Evolutionary conservation across 53 echinoderm and acorn worm genomes (phyloP), one percentile per base, ranked within the genome.

Genomic region (Henricia sp.): DNA sequence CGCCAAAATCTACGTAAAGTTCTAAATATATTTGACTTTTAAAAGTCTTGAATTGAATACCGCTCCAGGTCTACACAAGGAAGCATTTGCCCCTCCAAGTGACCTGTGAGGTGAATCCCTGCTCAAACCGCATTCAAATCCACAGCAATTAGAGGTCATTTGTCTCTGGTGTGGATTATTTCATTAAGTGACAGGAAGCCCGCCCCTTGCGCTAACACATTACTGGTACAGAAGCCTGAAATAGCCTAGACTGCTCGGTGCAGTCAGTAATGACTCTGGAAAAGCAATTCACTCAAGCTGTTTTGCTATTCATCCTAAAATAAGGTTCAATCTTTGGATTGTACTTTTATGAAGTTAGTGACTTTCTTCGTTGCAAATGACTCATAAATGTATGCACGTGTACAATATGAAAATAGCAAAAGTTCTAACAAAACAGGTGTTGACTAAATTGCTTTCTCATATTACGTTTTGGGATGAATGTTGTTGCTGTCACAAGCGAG

Each of bases 311-410:
- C 80, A 64, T 64, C 62, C 44, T 37, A 23, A 55, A 56, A n/a
- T n/a, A n/a, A 68, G 68, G 41, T 37, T 68, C n/a, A 21, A 39
- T 70, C 46, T 59, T 40, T 21, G 43, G n/a, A n/a, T 11, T 77
- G 77, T 62, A 80, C 80, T 80, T 80, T 80, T 48, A 43, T 33
- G 50, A 80, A 80, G 80, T 80, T 64, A 80, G 48, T 80, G 80
- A 80, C 80, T 80, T 14, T 71, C 12, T 34, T 48, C 44, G 21
- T 21, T 23, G 39, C 44, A 29, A n/a, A 26, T 80, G 80, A 80
- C 62, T 80, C 80, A 80, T 63, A 62, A 42, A 5, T 37, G 20
- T 36, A 10, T 66, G 38, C 13, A 36, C 8, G 13, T 17, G 64
- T 37, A 20, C 73, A 73, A 6, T 44, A 25, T 51, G 50, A 40